Evolutionary conservation across 2,888 invertebrate species (phyloP).

Genomic region (Hypercompe scribonia): DNA sequence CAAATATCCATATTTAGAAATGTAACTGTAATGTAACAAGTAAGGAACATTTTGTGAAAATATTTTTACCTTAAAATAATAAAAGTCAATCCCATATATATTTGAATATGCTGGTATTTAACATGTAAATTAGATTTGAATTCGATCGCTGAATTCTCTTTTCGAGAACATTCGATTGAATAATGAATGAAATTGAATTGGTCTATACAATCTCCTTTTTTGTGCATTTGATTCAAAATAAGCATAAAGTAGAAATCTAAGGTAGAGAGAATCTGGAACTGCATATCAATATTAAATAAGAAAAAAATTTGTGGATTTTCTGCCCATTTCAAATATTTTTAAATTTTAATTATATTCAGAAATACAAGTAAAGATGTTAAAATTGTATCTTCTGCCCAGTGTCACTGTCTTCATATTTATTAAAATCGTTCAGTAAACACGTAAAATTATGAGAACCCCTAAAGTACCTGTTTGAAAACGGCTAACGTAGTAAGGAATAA

Average conservation of each 20-base stretch:
- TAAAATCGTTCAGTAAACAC: background rate
- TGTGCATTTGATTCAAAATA: no score
- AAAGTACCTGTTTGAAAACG: slow-evolving; percentile 21
- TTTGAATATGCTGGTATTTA: background rate
- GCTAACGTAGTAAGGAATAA: slow-evolving; percentile 26
- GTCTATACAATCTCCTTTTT: background rate
- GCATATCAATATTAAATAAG: background rate
- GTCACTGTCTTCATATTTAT: background rate
- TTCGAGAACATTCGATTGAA: background rate
- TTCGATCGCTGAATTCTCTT: background rate
- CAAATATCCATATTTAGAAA: background rate
- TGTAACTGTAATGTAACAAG: background rate
- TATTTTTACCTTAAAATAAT: background rate
- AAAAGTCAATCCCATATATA: background rate
- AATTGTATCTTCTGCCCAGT: background rate
- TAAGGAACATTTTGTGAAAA: background rate
- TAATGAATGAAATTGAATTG: background rate
- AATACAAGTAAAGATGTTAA: no score
- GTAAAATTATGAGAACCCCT: background rate
- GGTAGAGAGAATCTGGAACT: background rate
- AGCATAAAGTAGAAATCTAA: no score
- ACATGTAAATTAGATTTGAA: background rate
- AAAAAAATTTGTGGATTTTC: background rate
- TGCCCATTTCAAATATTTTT: background rate
- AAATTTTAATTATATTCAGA: no score